These are phyloP conservation scores for Thereva nobilitata DNA, from an alignment of 2,888 invertebrate species.

Conservation along the genomic window DNA sequence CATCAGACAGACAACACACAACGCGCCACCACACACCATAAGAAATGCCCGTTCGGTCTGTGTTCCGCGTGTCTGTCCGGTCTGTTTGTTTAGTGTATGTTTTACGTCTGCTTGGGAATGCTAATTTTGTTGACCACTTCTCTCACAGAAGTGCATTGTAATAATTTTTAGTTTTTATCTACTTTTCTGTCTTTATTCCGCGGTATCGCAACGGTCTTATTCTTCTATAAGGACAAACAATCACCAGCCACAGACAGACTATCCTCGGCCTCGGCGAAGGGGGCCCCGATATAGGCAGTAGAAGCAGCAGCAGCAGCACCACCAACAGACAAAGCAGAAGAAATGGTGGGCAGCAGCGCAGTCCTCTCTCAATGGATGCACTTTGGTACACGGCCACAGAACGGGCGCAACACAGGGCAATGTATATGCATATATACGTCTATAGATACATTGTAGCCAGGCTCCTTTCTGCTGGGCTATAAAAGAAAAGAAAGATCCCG, in stretches of 20 bases:
- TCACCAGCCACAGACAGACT: not conserved
- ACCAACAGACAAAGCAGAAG: too few relatives aligned
- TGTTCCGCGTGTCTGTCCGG: conserved; percentile 13
- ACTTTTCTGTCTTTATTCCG: not conserved
- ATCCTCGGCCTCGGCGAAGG: too few relatives aligned
- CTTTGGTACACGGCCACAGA: not conserved
- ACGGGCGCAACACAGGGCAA: not conserved
- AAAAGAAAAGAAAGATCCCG: not conserved
- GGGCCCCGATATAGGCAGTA: too few relatives aligned
- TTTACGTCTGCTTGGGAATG: not conserved
- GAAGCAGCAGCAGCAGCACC: too few relatives aligned
- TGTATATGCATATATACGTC: not conserved
- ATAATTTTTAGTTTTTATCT: conserved; percentile 29
- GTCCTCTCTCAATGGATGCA: too few relatives aligned
- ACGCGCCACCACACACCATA: not conserved
- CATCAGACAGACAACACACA: not conserved
- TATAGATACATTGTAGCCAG: not conserved
- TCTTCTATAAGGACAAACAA: not conserved
- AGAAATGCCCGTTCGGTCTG: not conserved
- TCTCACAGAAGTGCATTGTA: conserved; percentile 4
- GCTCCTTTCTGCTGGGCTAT: not conserved
- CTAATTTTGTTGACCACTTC: conserved; percentile 18
- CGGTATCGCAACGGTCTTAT: not conserved
- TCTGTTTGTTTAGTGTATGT: too few relatives aligned
- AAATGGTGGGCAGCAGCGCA: too few relatives aligned